A percentile compares a stretch with the other conserved stretches of the same genome.
Conservation (phyloP, 2,797 vertebrate genomes). For the Semotilus atromaculatus region DNA sequence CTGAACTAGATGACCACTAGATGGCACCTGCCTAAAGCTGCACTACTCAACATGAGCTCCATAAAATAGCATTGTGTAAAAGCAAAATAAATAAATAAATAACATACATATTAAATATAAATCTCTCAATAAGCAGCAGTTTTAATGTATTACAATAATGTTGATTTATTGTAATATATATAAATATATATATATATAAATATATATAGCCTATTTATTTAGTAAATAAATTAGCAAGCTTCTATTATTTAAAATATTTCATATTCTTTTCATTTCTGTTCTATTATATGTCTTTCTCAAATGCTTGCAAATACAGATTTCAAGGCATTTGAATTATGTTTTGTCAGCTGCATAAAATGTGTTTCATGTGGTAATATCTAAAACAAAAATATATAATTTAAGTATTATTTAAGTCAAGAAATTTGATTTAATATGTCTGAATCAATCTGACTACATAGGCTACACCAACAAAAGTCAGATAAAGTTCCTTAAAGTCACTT, state of each 20-base stretch:
- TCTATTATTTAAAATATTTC: not conserved
- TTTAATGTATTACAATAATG: not conserved
- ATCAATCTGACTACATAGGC: not conserved
- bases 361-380: not conserved
- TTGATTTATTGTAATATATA: too few species aligned
- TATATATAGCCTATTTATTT: too few species aligned
- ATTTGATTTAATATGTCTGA: not conserved
- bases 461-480: not conserved
- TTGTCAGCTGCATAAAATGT: not conserved
- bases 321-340: not conserved
- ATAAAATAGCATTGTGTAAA: not conserved
- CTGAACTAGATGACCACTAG: constrained; percentile 30
- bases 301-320: not conserved
- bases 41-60: not conserved
- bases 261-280: not conserved
- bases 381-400: not conserved
- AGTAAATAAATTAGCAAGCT: too few species aligned
- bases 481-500: not conserved
- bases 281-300: not conserved
- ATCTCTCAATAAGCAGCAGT: not conserved
- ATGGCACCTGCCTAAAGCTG: constrained; percentile 36
- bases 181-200: too few species aligned
- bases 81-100: not conserved
- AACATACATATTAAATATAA: too few species aligned
- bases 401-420: not conserved